Evolutionary conservation across 2,888 invertebrate genomes (phyloP).

Genomic region (Steinernema scapterisci): DNA sequence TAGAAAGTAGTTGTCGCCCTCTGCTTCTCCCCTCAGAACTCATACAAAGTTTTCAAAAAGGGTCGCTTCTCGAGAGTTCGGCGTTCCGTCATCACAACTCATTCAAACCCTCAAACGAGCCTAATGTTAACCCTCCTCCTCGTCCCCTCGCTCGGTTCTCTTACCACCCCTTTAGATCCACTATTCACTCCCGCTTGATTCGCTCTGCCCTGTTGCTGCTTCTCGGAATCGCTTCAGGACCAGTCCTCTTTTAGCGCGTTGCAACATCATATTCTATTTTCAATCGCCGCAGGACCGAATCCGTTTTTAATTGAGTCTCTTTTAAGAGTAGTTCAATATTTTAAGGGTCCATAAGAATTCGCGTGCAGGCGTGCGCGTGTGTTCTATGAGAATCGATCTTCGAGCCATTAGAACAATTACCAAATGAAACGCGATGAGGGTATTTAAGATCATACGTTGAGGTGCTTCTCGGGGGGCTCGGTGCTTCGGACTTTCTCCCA

Average conservation of each 20-base stretch:
- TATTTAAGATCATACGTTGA: slow-evolving; percentile 1
- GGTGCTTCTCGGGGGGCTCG: too few species aligned
- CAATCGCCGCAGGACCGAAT: too few species aligned
- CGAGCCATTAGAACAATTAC: slow-evolving; percentile 27
- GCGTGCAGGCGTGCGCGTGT: neutral
- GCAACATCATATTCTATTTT: too few species aligned
- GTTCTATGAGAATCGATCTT: slow-evolving; percentile 8
- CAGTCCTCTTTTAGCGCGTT: neutral
- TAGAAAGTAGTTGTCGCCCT: too few species aligned
- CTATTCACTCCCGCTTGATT: too few species aligned
- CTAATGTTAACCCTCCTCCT: neutral
- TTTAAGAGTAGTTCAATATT: neutral
- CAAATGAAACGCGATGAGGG: slow-evolving; percentile 33
- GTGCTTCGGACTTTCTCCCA: too few species aligned
- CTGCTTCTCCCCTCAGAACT: too few species aligned
- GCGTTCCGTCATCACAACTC: neutral
- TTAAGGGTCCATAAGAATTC: too few species aligned
- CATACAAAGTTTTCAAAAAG: neutral
- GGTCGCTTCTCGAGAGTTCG: neutral
- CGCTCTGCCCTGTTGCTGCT: neutral
- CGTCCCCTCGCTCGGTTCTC: too few species aligned
- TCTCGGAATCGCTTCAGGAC: neutral
- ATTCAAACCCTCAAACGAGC: neutral
- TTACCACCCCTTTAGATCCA: too few species aligned
- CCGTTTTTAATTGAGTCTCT: too few species aligned